These are phyloP conservation scores for Melitaea cinxia DNA, from an alignment of 1,140 invertebrate genomes.

Conservation along the genomic window DNA sequence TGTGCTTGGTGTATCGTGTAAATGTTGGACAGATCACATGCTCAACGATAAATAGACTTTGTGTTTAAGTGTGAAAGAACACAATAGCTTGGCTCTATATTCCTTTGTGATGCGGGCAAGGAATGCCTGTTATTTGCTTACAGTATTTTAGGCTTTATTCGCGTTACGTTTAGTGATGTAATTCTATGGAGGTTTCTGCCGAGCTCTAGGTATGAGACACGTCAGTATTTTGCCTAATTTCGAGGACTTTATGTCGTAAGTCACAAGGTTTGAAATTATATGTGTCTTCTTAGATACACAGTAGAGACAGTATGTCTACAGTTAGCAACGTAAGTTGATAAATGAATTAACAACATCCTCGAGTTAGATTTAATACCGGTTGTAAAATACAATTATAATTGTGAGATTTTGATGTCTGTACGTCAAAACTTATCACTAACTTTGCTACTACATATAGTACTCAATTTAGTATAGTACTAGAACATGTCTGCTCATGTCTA, in stretches of 20 bases:
- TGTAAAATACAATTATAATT: too few species aligned
- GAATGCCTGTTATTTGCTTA: constrained; percentile 1
- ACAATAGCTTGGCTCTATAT: background rate
- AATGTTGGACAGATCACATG: background rate
- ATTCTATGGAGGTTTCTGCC: background rate
- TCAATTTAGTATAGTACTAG: too few species aligned
- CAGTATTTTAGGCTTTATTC: background rate
- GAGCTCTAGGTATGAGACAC: background rate
- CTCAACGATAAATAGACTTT: background rate
- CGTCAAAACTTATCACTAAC: too few species aligned
- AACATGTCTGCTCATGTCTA: too few species aligned
- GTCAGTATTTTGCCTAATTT: background rate
- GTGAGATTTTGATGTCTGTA: too few species aligned
- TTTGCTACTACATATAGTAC: too few species aligned
- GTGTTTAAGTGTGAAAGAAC: background rate
- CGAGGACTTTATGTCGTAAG: background rate
- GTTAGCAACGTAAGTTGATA: constrained; percentile 5
- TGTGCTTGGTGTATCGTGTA: background rate
- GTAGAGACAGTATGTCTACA: background rate
- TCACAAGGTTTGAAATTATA: background rate
- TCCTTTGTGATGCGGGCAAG: constrained; percentile 6
- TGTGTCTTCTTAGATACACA: background rate
- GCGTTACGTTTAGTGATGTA: background rate
- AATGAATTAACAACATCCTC: background rate
- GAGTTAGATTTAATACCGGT: background rate